Evolutionary conservation across 1,140 invertebrate genomes (phyloP).

Genomic region (Apis laboriosa): DNA sequence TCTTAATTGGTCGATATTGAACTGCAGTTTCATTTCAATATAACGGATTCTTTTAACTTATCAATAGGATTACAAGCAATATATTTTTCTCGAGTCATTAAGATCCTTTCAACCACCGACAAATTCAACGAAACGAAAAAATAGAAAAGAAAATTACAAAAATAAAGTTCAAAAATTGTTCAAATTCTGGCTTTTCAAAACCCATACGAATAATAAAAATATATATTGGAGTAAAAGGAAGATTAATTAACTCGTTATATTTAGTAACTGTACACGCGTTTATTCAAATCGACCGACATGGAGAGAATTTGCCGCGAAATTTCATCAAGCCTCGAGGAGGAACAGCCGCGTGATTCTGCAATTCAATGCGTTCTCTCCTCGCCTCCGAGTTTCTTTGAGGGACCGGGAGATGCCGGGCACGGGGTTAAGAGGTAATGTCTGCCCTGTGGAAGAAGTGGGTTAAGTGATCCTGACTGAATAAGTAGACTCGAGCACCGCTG

Average conservation of each 20-base stretch:
- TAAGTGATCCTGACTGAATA: conserved; percentile 50
- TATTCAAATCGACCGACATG: neutral
- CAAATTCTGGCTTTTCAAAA: neutral
- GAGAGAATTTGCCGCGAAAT: neutral
- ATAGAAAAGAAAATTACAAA: neutral
- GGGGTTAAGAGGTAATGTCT: conserved; percentile 40
- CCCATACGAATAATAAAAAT: too few species aligned
- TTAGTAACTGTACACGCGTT: neutral
- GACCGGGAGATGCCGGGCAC: conserved; percentile 33
- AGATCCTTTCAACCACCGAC: too few species aligned
- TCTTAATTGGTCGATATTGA: neutral
- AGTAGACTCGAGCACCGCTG: conserved; percentile 33
- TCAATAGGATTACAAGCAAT: too few species aligned
- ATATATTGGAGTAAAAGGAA: neutral
- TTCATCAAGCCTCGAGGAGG: conserved; percentile 20
- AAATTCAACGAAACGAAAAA: neutral
- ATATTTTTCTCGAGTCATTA: too few species aligned
- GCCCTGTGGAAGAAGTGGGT: conserved; percentile 37
- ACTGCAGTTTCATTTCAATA: neutral
- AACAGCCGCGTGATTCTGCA: conserved; percentile 28
- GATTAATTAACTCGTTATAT: neutral
- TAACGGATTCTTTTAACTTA: too few species aligned
- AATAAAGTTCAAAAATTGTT: too few species aligned
- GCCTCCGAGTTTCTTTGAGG: conserved; percentile 27
- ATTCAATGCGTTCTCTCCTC: conserved; percentile 36